A percentile compares a stretch with the other conserved stretches of the same genome.
Evolutionary conservation across 1,140 invertebrate species (phyloP).

Genomic region (Pogonomyrmex barbatus): DNA sequence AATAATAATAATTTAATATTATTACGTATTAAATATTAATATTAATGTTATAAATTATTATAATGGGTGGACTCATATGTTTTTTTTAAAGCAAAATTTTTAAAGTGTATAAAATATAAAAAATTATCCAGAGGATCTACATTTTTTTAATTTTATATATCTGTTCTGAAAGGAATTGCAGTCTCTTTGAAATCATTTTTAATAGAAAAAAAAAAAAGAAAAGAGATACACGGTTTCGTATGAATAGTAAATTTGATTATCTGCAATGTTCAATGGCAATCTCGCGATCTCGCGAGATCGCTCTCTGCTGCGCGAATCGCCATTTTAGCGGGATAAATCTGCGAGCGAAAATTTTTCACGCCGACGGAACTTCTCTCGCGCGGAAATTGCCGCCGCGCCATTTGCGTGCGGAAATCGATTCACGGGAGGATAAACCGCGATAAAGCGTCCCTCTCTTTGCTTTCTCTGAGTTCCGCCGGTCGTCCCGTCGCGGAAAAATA

Average conservation of each 20-base stretch:
- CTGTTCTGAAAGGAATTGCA: background rate
- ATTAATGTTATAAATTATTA: too few species aligned
- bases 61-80: background rate
- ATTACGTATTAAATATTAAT: too few species aligned
- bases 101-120: background rate
- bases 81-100: background rate
- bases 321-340: conserved; percentile 41
- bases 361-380: conserved; percentile 24
- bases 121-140: background rate
- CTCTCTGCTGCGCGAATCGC: conserved; percentile 14
- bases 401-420: conserved; percentile 60
- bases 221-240: background rate
- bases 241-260: background rate
- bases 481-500: conserved; percentile 30
- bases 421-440: conserved; percentile 46
- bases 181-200: conserved; percentile 4
- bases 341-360: conserved; percentile 29
- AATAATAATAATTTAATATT: background rate
- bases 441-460: conserved; percentile 1
- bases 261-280: conserved; percentile 13
- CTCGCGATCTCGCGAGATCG: conserved; percentile 14
- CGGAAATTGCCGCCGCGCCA: conserved; percentile 49
- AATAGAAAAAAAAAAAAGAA: background rate
- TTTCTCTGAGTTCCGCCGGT: background rate
- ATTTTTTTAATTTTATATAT: background rate